Conservation (phyloP, 2,797 vertebrate species). For the Peromyscus nudipes region DNA sequence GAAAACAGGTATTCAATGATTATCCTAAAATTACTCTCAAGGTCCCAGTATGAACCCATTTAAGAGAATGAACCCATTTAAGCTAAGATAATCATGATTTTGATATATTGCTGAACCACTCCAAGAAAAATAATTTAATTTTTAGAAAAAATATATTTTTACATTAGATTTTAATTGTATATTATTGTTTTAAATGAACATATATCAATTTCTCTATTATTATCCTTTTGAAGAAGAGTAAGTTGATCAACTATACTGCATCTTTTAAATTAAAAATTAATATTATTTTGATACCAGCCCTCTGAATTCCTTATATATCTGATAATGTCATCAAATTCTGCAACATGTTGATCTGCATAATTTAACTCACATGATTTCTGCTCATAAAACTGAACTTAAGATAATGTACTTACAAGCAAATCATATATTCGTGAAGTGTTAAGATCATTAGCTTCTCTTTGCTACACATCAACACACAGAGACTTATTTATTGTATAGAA, state of each 20-base stretch:
- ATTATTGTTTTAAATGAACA: background rate
- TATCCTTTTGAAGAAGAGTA: background rate
- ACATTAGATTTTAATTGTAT: background rate
- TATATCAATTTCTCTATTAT: background rate
- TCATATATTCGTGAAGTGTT: background rate
- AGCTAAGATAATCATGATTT: background rate
- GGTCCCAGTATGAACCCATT: background rate
- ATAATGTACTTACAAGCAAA: background rate
- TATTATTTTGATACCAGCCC: background rate
- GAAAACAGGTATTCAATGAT: background rate
- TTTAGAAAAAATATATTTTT: slow-evolving; percentile 25
- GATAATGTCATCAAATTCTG: background rate
- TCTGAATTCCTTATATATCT: background rate
- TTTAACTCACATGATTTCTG: background rate
- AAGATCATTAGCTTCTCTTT: too few relatives aligned
- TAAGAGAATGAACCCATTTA: background rate
- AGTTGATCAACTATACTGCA: background rate
- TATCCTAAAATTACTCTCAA: background rate
- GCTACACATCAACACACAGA: background rate
- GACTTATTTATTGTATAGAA: background rate
- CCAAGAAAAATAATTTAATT: background rate
- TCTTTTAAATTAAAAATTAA: background rate
- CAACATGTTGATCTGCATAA: background rate
- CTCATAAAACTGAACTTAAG: background rate
- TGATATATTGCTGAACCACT: background rate